phyloP scores from a whole-genome alignment of 2,888 invertebrate genomes.

The Drosophila antonietae region DNA sequence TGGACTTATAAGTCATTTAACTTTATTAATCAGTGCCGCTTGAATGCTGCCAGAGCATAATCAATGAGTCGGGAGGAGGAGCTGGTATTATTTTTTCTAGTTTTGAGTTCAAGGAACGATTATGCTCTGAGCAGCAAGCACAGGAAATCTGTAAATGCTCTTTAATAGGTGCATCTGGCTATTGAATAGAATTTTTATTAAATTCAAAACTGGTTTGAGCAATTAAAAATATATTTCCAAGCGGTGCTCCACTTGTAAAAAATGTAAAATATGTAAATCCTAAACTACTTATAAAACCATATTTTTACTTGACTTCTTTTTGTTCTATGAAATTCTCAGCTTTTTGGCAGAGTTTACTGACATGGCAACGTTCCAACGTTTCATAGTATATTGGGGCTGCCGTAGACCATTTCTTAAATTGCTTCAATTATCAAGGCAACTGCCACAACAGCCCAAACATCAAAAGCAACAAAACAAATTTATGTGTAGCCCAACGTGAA shows the following conservation, averaged over 20 bases:
- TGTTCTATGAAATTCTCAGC: conserved; percentile 13
- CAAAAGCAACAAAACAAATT: conserved; percentile 59
- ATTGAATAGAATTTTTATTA: neutral
- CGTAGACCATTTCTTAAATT: conserved; percentile 51
- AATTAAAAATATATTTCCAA: neutral
- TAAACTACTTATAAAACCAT: conserved; percentile 5
- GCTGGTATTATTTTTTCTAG: conserved; percentile 12
- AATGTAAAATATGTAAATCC: conserved; percentile 15
- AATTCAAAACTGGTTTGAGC: neutral
- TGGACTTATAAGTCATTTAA: conserved; percentile 75
- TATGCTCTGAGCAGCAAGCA: neutral
- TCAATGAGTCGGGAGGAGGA: conserved; percentile 1
- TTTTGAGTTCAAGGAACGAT: conserved; percentile 41
- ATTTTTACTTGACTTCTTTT: neutral
- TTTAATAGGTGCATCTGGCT: neutral
- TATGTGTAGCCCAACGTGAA: conserved; percentile 64
- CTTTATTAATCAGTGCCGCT: conserved; percentile 74
- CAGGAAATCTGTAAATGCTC: neutral
- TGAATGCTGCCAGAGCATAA: conserved; percentile 45
- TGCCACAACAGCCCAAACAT: conserved; percentile 48
- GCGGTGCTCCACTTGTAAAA: neutral
- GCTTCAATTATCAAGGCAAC: conserved; percentile 62
- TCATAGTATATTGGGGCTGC: conserved; percentile 11
- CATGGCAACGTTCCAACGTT: conserved; percentile 26
- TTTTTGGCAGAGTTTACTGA: conserved; percentile 28